Conservation (phyloP, 1,140 invertebrate species). For the Pissodes strobi region DNA sequence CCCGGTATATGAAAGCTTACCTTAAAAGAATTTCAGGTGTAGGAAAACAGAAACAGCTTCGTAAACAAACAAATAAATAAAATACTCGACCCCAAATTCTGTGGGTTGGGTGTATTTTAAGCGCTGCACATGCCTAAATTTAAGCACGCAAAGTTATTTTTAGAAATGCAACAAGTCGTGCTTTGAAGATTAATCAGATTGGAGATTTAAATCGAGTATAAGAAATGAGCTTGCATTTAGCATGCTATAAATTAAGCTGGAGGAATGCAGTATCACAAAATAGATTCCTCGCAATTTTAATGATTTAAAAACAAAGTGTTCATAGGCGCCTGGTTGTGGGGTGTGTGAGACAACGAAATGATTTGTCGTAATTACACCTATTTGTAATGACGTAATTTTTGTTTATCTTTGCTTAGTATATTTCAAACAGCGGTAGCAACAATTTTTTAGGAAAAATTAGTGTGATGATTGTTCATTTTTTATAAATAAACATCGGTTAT, state of each 20-base stretch:
- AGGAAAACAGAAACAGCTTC: neutral
- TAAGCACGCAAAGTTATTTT: slow-evolving; percentile 14
- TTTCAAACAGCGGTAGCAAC: too few relatives aligned
- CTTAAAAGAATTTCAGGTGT: too few relatives aligned
- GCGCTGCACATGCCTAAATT: slow-evolving; percentile 11
- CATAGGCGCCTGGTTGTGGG: too few relatives aligned
- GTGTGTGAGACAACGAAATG: too few relatives aligned
- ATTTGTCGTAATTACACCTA: too few relatives aligned
- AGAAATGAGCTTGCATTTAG: slow-evolving; percentile 8
- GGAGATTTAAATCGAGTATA: slow-evolving; percentile 11
- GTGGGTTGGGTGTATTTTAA: slow-evolving; percentile 14
- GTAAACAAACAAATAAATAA: slow-evolving; percentile 16
- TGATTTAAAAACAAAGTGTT: too few relatives aligned
- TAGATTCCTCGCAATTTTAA: slow-evolving; percentile 1
- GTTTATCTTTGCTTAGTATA: too few relatives aligned
- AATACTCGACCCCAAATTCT: neutral
- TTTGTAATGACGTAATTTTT: too few relatives aligned
- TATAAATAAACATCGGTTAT: too few relatives aligned
- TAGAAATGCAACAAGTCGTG: slow-evolving; percentile 18
- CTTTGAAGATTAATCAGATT: slow-evolving; percentile 9
- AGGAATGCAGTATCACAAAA: slow-evolving; percentile 16
- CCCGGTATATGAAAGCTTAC: too few relatives aligned
- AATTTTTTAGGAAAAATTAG: too few relatives aligned
- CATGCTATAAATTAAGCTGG: slow-evolving; percentile 8
- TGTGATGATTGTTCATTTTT: too few relatives aligned